phyloP scores from a whole-genome alignment of 2,888 invertebrate genomes.

The Coleophora deauratella region DNA sequence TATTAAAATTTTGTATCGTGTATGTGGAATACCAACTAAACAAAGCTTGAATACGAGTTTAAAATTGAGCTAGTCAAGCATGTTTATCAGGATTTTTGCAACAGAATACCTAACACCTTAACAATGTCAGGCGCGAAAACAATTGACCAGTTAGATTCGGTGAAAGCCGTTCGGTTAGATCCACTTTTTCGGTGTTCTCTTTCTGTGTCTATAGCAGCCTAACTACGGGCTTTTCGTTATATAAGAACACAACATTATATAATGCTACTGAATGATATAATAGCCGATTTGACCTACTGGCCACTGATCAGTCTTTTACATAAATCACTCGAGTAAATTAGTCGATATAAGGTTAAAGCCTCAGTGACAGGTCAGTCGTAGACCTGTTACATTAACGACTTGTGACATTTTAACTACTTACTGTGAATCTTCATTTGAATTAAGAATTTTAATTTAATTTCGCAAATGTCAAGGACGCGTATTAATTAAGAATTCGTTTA shows the following conservation, averaged over 20 bases:
- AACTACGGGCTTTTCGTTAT: constrained; percentile 7
- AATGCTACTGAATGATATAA: neutral
- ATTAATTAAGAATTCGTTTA: too few species aligned
- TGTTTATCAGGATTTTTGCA: constrained; percentile 2
- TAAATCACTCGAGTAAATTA: too few species aligned
- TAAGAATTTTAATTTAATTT: too few species aligned
- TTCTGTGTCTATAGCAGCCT: constrained; percentile 19
- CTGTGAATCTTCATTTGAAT: too few species aligned
- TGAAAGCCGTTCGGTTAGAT: constrained; percentile 35
- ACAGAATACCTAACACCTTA: constrained; percentile 3
- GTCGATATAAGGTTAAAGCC: too few species aligned
- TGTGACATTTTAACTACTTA: too few species aligned
- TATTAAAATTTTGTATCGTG: neutral
- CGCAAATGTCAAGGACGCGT: too few species aligned
- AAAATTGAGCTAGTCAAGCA: neutral
- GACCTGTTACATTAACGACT: too few species aligned
- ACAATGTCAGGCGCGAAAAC: constrained; percentile 3
- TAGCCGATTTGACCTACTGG: neutral
- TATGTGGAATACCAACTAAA: neutral
- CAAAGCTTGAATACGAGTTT: too few species aligned
- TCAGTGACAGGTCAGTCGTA: too few species aligned
- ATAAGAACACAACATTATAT: neutral
- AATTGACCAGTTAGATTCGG: constrained; percentile 17
- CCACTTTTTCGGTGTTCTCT: constrained; percentile 22
- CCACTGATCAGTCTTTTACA: too few species aligned